phyloP scores from a whole-genome alignment of 2,113 vertebrate species.

The Eretmochelys imbricata region DNA sequence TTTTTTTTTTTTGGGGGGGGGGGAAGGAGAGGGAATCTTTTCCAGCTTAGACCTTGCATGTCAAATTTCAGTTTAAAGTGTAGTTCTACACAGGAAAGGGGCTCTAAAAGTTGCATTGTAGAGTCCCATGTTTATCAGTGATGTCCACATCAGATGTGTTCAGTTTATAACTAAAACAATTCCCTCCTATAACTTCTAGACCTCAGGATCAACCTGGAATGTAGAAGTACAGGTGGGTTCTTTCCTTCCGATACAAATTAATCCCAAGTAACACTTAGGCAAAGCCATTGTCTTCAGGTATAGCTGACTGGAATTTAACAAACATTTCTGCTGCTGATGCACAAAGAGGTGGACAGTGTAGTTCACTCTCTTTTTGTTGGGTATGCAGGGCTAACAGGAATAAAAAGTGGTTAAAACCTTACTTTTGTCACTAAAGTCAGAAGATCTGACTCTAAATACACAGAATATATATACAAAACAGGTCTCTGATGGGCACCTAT shows the following conservation, averaged over 20 bases:
- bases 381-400: not conserved
- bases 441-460: not conserved
- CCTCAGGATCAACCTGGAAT: not conserved
- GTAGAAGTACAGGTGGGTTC: not conserved
- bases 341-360: not conserved
- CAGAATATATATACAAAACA: not conserved
- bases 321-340: not conserved
- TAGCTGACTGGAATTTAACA: not conserved
- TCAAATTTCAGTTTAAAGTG: not conserved
- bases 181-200: not conserved
- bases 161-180: not conserved
- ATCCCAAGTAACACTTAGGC: not conserved
- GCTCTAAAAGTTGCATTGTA: not conserved
- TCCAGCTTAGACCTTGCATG: not conserved
- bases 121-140: not conserved
- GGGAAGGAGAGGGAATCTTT: not conserved
- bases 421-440: not conserved
- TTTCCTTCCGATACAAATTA: not conserved
- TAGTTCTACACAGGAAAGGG: not conserved
- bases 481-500: not conserved
- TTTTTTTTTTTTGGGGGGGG: not conserved
- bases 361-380: not conserved
- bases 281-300: not conserved
- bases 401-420: not conserved
- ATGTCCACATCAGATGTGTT: not conserved